Base-by-base conservation (phyloP, 2,797 vertebrate genomes). In the Taenioides sp. region DNA sequence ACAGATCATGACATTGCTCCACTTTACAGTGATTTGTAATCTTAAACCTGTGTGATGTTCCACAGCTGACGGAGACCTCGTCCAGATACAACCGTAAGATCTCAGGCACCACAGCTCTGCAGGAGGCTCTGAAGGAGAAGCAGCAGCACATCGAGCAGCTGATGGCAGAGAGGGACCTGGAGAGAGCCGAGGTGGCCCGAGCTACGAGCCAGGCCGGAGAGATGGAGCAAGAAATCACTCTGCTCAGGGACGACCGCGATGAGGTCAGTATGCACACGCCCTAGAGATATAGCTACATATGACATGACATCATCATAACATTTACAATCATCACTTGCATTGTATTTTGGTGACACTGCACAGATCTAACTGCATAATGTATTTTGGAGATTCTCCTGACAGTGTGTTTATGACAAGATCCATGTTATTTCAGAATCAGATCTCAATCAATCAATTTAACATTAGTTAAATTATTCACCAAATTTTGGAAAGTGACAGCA, bases 101-200 rank as follows among this genome's bases (percentile, higher is more conserved):
- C 84, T 98, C 98, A 3, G 97, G 98, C 85, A 98, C 96, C 87
- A 99, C 98, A 0, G 98, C 98, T 22, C 89, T 99, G 34, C 98
- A 99, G 89, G 98, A 99, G 88, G 98, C 97, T 0, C 91, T 99
- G 86, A 99, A 99, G 91, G 98, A 99, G 93, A 99, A 99, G 82
- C 97, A 99, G 90, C 98, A 99, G 86, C 98, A 99, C 86, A 99
- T 99, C 62, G 97, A 99, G 82, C 98, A 99, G 91, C 95, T 99
- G 65, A 93, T 99, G 91, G 97, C 96, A 5, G 98, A 99, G 86
- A 92, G 97, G 79, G 98, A 99, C 88, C 93, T 97, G 91, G 98
- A 99, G 91, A 94, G 96, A 86, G 98, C 96, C 2, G 98, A 99
- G 89, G 96, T 99, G 73, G 97, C 97, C 72, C 98, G 98, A 89